Base-by-base conservation (phyloP, 64 coral and sea anemone species). In the Acropora tenuis region DNA sequence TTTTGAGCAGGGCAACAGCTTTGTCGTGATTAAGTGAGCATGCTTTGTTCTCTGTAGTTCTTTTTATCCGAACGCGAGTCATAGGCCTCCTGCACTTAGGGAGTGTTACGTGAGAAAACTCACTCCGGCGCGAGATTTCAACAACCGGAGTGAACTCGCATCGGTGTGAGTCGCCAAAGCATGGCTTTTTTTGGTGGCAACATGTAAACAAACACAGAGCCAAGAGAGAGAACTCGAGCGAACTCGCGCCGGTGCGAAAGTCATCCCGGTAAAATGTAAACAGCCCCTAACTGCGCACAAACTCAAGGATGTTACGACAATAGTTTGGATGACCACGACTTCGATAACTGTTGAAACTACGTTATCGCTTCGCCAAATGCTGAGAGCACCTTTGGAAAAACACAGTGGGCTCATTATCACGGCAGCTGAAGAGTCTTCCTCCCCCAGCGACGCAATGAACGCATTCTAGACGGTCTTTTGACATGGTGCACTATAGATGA, bases 321-420 rank as follows among this genome's bases (percentile, higher is more conserved):
- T 50, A 13, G 75, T 81, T 63, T 96, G 95, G 11, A 83, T 69
- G 16, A 77, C 80, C 65, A 96, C 15, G 3, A 96, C 71, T 16
- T 93, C 86, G 1, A 74, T 83, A 3, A 18, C 66, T 60, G 47
- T 83, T 6, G 86, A 82, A 16, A 89, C 49, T 18, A 48, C 41
- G 40, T 93, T 57, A n/a, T 88, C 65, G 17, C 88, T 93, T 16
- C 75, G 15, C 92, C 92, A 93, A 19, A 83, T 75, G 17, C 89
- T 93, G 11, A 93, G 42, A 3, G 63, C 50, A 57, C 77, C 83
- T 73, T 83, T 89, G 69, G 94, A 47, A 8, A 78, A 77, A 76
- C 85, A 95, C 8, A 92, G 42, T 20, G 94, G 94, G 59, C 92
- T 95, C 12, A 95, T 80, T 17, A 95, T 48, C 60, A 91, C 18